These are phyloP conservation scores for Hippocampus comes DNA, from an alignment of 2,113 vertebrate genomes.

Conservation along the genomic window DNA sequence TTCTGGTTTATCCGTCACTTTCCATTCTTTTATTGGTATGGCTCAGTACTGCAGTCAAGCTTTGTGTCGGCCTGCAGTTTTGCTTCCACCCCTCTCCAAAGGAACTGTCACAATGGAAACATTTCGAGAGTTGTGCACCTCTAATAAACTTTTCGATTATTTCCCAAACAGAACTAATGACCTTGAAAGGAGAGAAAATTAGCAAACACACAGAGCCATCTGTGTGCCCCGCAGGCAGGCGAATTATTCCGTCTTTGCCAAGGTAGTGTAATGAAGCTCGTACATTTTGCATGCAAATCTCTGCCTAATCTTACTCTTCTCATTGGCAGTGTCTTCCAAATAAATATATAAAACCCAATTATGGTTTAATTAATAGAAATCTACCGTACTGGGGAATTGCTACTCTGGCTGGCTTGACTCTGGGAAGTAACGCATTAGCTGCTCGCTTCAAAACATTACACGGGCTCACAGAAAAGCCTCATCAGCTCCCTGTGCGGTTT, in stretches of 20 bases:
- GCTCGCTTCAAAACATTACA: conserved; percentile 60
- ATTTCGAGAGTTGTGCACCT: conserved; percentile 67
- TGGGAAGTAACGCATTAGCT: conserved; percentile 62
- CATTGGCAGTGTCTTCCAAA: conserved; percentile 73
- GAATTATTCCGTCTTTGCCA: conserved; percentile 76
- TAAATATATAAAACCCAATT: conserved; percentile 82
- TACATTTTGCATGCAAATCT: conserved; percentile 80
- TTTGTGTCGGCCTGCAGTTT: conserved; percentile 13
- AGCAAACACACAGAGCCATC: conserved; percentile 79
- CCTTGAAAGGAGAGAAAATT: conserved; percentile 80
- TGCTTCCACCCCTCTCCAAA: conserved; percentile 40
- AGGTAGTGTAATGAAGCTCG: conserved; percentile 78
- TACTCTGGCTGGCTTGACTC: conserved; percentile 63
- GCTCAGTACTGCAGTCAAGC: conserved; percentile 1
- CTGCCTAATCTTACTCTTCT: conserved; percentile 73
- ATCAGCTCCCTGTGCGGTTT: conserved; percentile 59
- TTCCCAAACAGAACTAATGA: conserved; percentile 79
- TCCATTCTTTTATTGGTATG: not conserved
- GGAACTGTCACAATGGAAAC: conserved; percentile 56
- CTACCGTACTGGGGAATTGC: conserved; percentile 72
- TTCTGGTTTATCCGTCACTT: not conserved
- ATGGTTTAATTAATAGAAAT: conserved; percentile 81
- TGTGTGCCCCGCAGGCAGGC: conserved; percentile 78
- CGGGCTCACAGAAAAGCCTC: conserved; percentile 62
- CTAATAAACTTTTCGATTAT: conserved; percentile 76